phyloP scores from a whole-genome alignment of 2,113 vertebrate genomes.

The Aythya baeri region DNA sequence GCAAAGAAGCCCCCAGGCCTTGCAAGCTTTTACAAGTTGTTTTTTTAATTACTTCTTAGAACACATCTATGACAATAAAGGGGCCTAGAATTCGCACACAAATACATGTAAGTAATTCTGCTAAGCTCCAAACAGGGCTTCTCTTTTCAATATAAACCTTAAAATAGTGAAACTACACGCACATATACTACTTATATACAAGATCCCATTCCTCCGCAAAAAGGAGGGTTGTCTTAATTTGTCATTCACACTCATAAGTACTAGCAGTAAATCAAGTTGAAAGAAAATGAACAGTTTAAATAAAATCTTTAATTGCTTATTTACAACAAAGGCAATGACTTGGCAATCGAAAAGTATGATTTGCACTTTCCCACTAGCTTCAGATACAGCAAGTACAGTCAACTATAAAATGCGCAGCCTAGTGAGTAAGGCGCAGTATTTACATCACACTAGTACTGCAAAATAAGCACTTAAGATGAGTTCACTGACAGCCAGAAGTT shows the following conservation, averaged over 20 bases:
- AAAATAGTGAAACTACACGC: not conserved
- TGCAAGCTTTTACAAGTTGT: not conserved
- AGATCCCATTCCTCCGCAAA: not conserved
- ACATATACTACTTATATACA: not conserved
- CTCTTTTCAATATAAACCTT: not conserved
- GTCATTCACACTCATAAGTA: not conserved
- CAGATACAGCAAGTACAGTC: slow-evolving; percentile 35
- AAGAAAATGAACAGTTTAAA: slow-evolving; percentile 46
- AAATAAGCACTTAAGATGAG: slow-evolving; percentile 66
- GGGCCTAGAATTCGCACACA: not conserved
- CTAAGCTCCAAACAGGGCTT: not conserved
- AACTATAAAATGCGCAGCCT: slow-evolving; percentile 62
- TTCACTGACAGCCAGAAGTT: slow-evolving; percentile 29
- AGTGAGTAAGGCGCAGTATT: slow-evolving; percentile 74
- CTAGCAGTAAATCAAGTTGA: not conserved
- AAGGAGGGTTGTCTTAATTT: not conserved
- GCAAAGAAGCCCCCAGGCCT: rapidly evolving
- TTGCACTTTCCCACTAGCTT: slow-evolving; percentile 43
- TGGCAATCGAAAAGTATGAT: slow-evolving; percentile 28
- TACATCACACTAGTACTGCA: slow-evolving; percentile 76
- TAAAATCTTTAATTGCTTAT: slow-evolving; percentile 73
- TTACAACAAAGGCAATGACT: slow-evolving; percentile 72
- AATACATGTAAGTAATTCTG: not conserved
- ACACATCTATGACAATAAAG: not conserved
- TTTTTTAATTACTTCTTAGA: not conserved